A percentile compares a stretch with the other conserved stretches of the same genome.
Conservation (phyloP, 2,113 vertebrate genomes). For the Calyptomena viridis region DNA sequence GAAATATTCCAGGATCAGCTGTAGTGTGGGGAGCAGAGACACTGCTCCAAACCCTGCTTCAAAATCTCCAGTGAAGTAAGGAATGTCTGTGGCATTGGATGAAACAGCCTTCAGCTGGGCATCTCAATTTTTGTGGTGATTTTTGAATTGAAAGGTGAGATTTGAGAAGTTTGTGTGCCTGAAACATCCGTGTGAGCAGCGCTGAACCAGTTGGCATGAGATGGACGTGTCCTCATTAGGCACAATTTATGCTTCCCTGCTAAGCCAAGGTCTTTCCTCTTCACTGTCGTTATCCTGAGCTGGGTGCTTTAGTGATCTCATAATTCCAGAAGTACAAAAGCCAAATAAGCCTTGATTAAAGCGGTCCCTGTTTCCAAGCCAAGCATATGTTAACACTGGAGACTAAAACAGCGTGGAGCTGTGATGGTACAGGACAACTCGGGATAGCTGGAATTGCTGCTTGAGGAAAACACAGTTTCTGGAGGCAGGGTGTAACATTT, state of each 20-base stretch:
- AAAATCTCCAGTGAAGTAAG: neutral
- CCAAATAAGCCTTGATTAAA: conserved; percentile 5
- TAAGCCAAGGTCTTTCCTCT: neutral
- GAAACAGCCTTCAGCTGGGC: neutral
- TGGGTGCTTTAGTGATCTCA: neutral
- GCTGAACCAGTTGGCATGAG: neutral
- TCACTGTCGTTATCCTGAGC: neutral
- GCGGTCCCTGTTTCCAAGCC: neutral
- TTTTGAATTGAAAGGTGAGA: neutral
- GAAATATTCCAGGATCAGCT: neutral
- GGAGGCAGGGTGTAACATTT: neutral
- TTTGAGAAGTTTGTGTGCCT: neutral
- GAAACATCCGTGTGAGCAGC: neutral
- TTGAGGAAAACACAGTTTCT: neutral
- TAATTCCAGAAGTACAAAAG: neutral
- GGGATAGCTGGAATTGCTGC: neutral
- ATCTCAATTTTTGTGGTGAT: neutral
- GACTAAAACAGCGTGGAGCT: neutral
- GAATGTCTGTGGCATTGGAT: neutral
- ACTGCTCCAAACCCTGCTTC: neutral
- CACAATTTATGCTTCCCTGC: neutral
- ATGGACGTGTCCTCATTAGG: neutral
- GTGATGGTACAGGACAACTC: neutral
- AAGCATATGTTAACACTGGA: neutral
- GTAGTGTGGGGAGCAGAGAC: neutral